Evolutionary conservation across 2,888 invertebrate species (phyloP).

Genomic region (Machimus rusticus): DNA sequence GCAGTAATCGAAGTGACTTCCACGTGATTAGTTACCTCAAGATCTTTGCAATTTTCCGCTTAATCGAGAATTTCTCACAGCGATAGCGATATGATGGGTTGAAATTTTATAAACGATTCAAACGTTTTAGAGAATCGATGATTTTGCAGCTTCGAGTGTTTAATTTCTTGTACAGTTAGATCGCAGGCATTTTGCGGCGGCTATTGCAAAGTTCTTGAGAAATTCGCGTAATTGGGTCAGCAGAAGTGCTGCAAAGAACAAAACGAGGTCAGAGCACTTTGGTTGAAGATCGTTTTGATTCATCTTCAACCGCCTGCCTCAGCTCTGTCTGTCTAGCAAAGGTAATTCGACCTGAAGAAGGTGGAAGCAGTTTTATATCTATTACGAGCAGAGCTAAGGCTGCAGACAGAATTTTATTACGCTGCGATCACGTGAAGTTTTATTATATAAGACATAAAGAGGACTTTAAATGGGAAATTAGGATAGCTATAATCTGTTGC

Average conservation of each 20-base stretch:
- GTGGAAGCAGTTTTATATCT: not conserved
- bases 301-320: not conserved
- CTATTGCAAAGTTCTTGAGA: constrained; percentile 32
- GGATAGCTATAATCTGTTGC: not conserved
- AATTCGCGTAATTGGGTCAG: constrained; percentile 21
- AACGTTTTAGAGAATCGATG: constrained; percentile 19
- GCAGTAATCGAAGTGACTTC: constrained; percentile 25
- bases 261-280: constrained; percentile 14
- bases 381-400: not conserved
- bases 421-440: not conserved
- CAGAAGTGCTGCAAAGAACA: not conserved
- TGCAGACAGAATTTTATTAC: not conserved
- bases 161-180: constrained; percentile 34
- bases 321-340: not conserved
- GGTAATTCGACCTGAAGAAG: not conserved
- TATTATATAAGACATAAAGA: not conserved
- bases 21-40: constrained; percentile 27
- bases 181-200: not conserved
- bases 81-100: constrained; percentile 17
- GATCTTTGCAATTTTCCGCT: constrained; percentile 29
- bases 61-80: constrained; percentile 35
- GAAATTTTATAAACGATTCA: constrained; percentile 25
- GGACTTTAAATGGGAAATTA: not conserved
- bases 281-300: not conserved
- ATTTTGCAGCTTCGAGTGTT: constrained; percentile 30